Evolutionary conservation across 1,140 invertebrate species (phyloP), one percentile per base, ranked within the genome.

Genomic region (Drosophila suzukii): DNA sequence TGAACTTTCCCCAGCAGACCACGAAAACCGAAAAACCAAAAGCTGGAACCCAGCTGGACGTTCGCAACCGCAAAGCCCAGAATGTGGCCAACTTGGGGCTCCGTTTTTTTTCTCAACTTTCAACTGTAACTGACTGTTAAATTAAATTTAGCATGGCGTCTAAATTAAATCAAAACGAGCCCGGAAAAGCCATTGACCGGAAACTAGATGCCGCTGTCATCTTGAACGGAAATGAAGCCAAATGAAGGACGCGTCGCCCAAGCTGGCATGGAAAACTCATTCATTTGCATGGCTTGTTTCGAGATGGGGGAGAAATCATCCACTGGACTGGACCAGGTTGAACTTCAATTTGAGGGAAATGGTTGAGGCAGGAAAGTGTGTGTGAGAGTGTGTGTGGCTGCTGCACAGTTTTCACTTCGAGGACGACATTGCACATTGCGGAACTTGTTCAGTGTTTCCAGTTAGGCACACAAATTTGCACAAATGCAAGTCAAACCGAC

Each of bases 191-290:
- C 57, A 50, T 53, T 61, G 38, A 51, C 58, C 68, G 68, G 72
- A 75, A 75, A 49, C 51, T 39, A 55, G 58, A 66, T 68, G 65
- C 20, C 65, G 47, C 13, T 68, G 65, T 68, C 65, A 65, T 66
- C 65, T 66, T 66, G 30, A 66, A 13, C 68, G 72, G 72, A 75
- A 75, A 75, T 75, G 49, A 75, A 73, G 44, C 57, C 58, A 74
- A 72, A 72, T 55, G 58, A 74, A 74, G 71, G 57, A 67, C 59
- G 38, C 58, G 10, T 15, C 41, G 44, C 44, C 36, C 62, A 8
- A 17, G 17, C 20, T 36, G 41, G 17, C 20, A 30, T 34, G 30
- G 36, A 10, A 63, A 50, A 65, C 59, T 43, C 44, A 65, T 67
- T 63, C 59, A 50, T 67, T 67, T 67, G 46, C 63, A 67, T 63